Evolutionary conservation across 2,888 invertebrate genomes (phyloP), one percentile per base, ranked within the genome.

Genomic region (Dromius quadrimaculatus): DNA sequence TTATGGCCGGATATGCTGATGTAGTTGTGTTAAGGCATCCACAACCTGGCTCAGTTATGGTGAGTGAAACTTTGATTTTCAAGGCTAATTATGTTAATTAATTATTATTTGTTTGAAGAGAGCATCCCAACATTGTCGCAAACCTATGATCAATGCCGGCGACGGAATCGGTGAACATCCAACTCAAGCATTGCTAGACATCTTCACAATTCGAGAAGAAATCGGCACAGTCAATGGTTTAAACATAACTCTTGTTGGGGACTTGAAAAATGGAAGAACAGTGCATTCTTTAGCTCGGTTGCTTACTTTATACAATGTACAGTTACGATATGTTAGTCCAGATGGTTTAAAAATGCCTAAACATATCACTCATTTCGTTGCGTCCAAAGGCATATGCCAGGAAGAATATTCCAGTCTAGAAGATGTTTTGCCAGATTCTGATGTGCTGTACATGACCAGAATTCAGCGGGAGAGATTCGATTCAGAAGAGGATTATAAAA

Each of bases 151-250:
- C 62, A 99, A 99, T 84, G 99, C 97, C 8, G 99, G 99, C 1
- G 98, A 99, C 83, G 99, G 99, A 5, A 87, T 94, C 0, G 97
- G 97, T 0, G 97, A 98, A 81, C 97, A 98, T 83, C 99, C 99
- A 0, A 97, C 97, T 0, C 99, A 99, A 85, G 99, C 99, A 0
- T 84, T 99, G 9, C 85, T 99, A 6, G 99, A 99, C 79, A 90
- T 98, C 2, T 99, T 98, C 80, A 98, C 99, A 2, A 99, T 99
- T 76, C 88, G 98, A 73, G 97, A 99, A 84, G 98, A 99, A 85
- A 95, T 99, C 72, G 98, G 98, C 75, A 99, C 98, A 0, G 98
- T 99, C 0, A 98, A 99, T 80, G 96, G 96, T 0, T 86, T 99
- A 6, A 97, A 95, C 0, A 96, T 99, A 63, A 98, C 98, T 0